Conservation (phyloP, 2,113 vertebrate genomes). For the Mionectes macconnelli region DNA sequence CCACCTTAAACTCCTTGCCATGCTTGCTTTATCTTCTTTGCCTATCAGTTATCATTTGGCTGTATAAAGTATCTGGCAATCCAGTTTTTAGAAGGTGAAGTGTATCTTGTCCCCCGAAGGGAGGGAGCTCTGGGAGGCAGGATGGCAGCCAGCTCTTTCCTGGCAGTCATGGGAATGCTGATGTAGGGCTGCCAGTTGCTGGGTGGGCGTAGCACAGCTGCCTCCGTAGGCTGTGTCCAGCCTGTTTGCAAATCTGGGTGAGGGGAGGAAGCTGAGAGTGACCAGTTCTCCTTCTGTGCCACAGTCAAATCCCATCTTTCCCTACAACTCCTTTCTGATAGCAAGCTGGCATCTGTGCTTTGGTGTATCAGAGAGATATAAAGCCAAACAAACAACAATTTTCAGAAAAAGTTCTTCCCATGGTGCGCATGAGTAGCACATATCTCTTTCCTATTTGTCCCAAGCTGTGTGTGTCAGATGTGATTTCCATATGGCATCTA, state of each 20-base stretch:
- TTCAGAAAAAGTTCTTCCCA: conserved; percentile 8
- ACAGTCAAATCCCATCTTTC: background rate
- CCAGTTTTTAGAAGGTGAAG: conserved; percentile 40
- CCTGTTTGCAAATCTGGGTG: background rate
- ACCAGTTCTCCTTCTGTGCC: background rate
- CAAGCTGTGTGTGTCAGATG: conserved; percentile 39
- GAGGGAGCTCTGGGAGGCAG: conserved; percentile 32
- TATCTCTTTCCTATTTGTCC: conserved; percentile 60
- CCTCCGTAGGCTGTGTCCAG: conserved; percentile 11
- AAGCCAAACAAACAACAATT: conserved; percentile 5
- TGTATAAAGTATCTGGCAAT: conserved; percentile 10
- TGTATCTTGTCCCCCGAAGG: conserved; percentile 28
- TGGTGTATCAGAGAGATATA: background rate
- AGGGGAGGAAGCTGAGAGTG: background rate
- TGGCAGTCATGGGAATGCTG: conserved; percentile 31
- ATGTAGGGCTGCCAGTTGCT: conserved; percentile 40
- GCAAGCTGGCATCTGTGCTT: background rate
- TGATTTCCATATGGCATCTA: conserved; percentile 61
- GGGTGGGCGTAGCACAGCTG: conserved; percentile 25
- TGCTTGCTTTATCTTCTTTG: conserved; percentile 40
- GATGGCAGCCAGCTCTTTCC: conserved; percentile 49
- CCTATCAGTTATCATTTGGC: conserved; percentile 53
- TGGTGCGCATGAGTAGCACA: background rate
- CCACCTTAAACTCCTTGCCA: background rate
- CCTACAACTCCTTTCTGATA: background rate